phyloP scores from a whole-genome alignment of 2,113 vertebrate species.

The Nycticryphes semicollaris region DNA sequence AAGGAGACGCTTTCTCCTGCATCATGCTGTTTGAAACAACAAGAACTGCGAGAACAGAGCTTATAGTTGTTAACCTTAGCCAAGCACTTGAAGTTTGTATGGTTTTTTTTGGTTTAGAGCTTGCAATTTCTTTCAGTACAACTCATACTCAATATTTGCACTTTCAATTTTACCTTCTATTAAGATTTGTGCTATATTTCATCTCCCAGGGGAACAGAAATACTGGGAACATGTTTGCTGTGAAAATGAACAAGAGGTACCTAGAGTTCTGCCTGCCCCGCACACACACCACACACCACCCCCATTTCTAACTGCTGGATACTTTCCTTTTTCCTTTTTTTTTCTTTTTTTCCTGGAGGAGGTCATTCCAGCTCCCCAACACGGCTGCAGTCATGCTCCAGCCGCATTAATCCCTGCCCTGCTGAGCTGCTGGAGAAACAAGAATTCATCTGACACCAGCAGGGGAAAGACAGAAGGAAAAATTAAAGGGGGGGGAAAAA shows the following conservation, averaged over 20 bases:
- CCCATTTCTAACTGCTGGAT: constrained; percentile 26
- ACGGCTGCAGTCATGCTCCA: background rate
- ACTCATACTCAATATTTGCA: background rate
- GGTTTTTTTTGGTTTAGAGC: background rate
- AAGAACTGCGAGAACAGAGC: background rate
- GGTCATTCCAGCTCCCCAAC: constrained; percentile 38
- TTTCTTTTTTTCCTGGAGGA: constrained; percentile 35
- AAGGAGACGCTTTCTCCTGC: constrained; percentile 54
- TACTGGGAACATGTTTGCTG: background rate
- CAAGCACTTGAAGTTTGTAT: background rate
- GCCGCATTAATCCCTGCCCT: constrained; percentile 62
- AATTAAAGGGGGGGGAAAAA: constrained; percentile 45
- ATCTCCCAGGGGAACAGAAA: background rate
- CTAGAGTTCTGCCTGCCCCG: background rate
- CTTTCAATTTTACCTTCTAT: constrained; percentile 17
- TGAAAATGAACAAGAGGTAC: constrained; percentile 42
- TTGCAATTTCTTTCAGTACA: constrained; percentile 17
- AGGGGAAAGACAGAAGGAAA: constrained; percentile 65
- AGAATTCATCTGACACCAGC: constrained; percentile 68
- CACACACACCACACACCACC: no score
- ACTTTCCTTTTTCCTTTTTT: constrained; percentile 29
- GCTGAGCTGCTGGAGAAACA: constrained; percentile 66
- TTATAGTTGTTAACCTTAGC: background rate
- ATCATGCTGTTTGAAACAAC: constrained; percentile 35
- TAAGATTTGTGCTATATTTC: constrained; percentile 6